Percentiles rank a stretch among this genome's conserved stretches.
Conservation (phyloP, 2,888 invertebrate genomes). For the Copidosoma aretas region DNA sequence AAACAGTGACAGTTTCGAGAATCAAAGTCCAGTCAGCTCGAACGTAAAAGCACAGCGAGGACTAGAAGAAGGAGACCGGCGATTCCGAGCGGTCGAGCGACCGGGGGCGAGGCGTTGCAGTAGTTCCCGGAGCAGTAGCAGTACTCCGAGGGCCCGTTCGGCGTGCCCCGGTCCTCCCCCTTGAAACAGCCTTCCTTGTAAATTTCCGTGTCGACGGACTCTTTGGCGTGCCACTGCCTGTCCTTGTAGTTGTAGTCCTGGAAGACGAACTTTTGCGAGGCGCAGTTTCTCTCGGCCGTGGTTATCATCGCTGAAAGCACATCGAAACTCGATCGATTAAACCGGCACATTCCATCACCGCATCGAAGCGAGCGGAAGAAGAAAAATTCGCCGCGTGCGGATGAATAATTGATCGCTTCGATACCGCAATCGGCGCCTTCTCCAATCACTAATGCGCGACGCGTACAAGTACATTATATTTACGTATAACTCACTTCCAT, state of each 20-base stretch:
- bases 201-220: constrained; percentile 71
- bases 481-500: constrained; percentile 69
- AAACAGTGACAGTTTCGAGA: neutral
- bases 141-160: constrained; percentile 70
- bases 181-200: constrained; percentile 75
- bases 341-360: too few species aligned
- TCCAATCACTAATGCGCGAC: too few species aligned
- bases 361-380: too few species aligned
- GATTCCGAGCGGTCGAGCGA: constrained; percentile 9
- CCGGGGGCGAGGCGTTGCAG: constrained; percentile 66
- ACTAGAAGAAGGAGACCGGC: constrained; percentile 18
- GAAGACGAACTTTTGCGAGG: constrained; percentile 73
- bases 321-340: constrained; percentile 7
- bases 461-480: neutral
- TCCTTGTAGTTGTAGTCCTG: constrained; percentile 68
- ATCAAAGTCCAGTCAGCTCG: neutral
- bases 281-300: constrained; percentile 74
- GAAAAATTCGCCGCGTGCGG: too few species aligned
- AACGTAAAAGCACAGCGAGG: constrained; percentile 11
- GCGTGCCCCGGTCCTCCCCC: constrained; percentile 70
- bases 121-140: constrained; percentile 79
- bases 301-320: constrained; percentile 68
- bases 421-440: too few species aligned
- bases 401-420: too few species aligned
- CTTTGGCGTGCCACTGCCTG: constrained; percentile 69